Conservation (phyloP, 92 coral and sea anemone species). For the Muricea muricata region DNA sequence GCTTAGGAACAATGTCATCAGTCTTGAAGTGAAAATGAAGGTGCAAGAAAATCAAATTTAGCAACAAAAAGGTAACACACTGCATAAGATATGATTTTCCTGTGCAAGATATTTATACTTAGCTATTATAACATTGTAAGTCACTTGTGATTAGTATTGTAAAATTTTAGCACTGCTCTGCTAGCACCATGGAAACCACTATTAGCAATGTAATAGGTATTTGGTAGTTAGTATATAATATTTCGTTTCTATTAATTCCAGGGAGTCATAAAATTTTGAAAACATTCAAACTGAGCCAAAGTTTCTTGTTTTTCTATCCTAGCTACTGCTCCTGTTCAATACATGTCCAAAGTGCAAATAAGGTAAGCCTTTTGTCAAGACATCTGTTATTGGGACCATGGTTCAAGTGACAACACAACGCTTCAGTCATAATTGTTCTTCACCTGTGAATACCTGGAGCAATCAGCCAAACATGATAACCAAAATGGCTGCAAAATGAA, state of each 20-base stretch:
- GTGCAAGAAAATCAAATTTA: slow-evolving; percentile 9
- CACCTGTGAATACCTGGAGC: slow-evolving; percentile 57
- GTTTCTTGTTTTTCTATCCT: slow-evolving; percentile 56
- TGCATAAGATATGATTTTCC: no score
- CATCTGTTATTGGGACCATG: slow-evolving; percentile 54
- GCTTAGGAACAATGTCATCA: slow-evolving; percentile 13
- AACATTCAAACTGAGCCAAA: slow-evolving; percentile 59
- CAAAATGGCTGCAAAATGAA: slow-evolving; percentile 62
- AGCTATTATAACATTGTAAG: no score
- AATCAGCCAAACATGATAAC: slow-evolving; percentile 63
- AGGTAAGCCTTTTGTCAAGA: slow-evolving; percentile 48
- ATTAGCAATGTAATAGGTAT: no score
- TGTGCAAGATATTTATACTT: no score
- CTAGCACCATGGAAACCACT: no score
- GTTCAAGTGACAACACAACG: slow-evolving; percentile 54
- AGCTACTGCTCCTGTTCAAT: slow-evolving; percentile 65
- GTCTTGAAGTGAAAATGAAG: slow-evolving; percentile 1
- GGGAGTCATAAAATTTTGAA: slow-evolving; percentile 10
- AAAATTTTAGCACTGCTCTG: no score
- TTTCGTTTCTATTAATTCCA: not conserved
- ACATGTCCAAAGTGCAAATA: slow-evolving; percentile 61
- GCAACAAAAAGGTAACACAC: slow-evolving; percentile 5
- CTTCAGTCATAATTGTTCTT: slow-evolving; percentile 48
- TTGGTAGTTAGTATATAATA: not conserved
- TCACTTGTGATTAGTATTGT: no score